Evolutionary conservation across 1,140 invertebrate genomes (phyloP).

Genomic region (Zaprionus vittiger): DNA sequence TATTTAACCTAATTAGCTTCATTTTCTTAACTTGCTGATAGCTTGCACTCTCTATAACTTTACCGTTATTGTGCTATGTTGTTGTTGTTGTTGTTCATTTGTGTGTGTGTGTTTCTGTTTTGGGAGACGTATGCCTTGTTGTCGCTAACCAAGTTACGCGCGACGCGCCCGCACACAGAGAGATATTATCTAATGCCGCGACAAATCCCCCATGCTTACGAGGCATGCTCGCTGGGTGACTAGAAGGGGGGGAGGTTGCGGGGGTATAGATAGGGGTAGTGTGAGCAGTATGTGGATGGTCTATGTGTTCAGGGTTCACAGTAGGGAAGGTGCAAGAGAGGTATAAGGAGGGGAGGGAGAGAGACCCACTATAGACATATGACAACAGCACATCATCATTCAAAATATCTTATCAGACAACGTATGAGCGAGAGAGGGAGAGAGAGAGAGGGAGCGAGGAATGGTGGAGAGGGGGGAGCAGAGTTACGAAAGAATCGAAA

Average conservation of each 20-base stretch:
- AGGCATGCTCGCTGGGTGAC: slow-evolving; percentile 1
- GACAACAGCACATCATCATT: slow-evolving; percentile 80
- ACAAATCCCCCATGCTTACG: slow-evolving; percentile 73
- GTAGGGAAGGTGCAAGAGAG: neutral
- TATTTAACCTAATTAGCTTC: slow-evolving; percentile 50
- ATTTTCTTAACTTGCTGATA: slow-evolving; percentile 14
- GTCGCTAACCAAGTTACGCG: slow-evolving; percentile 57
- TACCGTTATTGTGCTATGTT: neutral
- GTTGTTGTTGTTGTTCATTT: neutral
- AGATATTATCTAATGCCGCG: slow-evolving; percentile 77
- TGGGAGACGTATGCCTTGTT: slow-evolving; percentile 40
- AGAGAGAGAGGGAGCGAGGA: neutral
- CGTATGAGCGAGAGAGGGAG: neutral
- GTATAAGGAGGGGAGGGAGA: neutral
- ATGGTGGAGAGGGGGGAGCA: neutral
- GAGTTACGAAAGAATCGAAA: slow-evolving; percentile 47
- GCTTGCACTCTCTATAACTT: slow-evolving; percentile 24
- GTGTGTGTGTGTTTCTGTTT: slow-evolving; percentile 13
- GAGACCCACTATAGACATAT: slow-evolving; percentile 48
- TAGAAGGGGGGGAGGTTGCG: neutral
- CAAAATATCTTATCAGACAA: slow-evolving; percentile 76
- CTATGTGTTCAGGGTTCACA: slow-evolving; percentile 3
- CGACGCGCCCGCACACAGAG: slow-evolving; percentile 46
- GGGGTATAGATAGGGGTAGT: neutral
- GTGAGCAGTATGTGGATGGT: neutral